phyloP scores from a whole-genome alignment of 2,797 vertebrate genomes.

The Phoebastria nigripes region DNA sequence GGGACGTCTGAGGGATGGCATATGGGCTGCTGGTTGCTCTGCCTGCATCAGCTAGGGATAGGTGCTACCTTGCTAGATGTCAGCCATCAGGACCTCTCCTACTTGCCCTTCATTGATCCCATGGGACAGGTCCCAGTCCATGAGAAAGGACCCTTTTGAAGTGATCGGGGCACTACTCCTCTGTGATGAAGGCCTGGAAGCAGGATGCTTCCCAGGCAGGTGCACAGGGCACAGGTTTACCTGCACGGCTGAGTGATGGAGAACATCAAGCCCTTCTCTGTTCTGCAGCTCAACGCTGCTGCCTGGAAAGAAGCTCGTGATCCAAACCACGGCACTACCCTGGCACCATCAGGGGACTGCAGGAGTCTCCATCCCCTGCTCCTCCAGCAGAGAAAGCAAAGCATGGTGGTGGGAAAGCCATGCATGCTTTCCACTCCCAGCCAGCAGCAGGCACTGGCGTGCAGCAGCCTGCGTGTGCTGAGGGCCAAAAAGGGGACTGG shows the following conservation, averaged over 20 bases:
- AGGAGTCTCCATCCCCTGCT: neutral
- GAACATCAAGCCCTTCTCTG: neutral
- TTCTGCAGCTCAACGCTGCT: neutral
- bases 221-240: neutral
- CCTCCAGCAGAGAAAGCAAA: neutral
- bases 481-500: neutral
- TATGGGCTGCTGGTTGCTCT: neutral
- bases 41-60: neutral
- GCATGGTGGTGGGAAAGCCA: accelerated
- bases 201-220: neutral
- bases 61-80: neutral
- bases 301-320: neutral
- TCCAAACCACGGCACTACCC: neutral
- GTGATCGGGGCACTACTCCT: neutral
- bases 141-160: neutral
- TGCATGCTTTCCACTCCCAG: neutral
- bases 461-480: neutral
- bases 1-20: neutral
- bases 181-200: neutral
- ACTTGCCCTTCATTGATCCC: neutral
- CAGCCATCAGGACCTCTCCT: neutral
- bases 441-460: neutral
- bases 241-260: accelerated
- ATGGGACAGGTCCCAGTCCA: neutral
- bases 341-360: neutral